phyloP scores from a whole-genome alignment of 2,888 invertebrate species.

The Stramonita haemastoma region DNA sequence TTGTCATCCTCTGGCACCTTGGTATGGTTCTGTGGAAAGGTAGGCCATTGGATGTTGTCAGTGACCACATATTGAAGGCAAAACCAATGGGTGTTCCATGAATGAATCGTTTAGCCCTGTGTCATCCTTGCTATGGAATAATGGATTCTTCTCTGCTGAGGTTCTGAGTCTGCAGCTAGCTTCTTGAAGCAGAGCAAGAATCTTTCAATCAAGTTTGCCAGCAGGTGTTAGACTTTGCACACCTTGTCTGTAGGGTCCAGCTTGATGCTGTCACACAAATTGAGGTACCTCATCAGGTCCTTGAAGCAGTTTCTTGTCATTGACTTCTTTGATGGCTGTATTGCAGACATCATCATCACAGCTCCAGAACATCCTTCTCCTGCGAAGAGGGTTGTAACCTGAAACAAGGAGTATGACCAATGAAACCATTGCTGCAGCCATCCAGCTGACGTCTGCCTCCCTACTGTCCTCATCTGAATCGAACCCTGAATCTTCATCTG shows the following conservation, averaged over 20 bases:
- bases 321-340: conserved; percentile 31
- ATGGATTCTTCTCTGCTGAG: conserved; percentile 70
- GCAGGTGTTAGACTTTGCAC: neutral
- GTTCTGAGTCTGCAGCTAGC: conserved; percentile 42
- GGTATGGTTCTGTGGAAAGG: conserved; percentile 46
- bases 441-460: conserved; percentile 29
- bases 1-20: conserved; percentile 42
- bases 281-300: conserved; percentile 49
- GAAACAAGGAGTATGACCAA: conserved; percentile 47
- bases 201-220: neutral
- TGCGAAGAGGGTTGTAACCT: conserved; percentile 43
- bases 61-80: conserved; percentile 9
- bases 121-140: conserved; percentile 68
- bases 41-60: conserved; percentile 47
- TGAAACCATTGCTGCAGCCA: conserved; percentile 25
- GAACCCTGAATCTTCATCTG: conserved; percentile 1
- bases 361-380: conserved; percentile 42
- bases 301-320: conserved; percentile 48
- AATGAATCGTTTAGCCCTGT: conserved; percentile 28
- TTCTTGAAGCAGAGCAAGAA: conserved; percentile 14
- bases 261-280: conserved; percentile 45
- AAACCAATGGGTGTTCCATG: conserved; percentile 40
- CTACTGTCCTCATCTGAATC: conserved; percentile 40
- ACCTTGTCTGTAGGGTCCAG: conserved; percentile 40
- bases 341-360: conserved; percentile 44